Evolutionary conservation across 2,888 invertebrate species (phyloP), one percentile per base, ranked within the genome.

Genomic region (Cecidostiba fungosa): DNA sequence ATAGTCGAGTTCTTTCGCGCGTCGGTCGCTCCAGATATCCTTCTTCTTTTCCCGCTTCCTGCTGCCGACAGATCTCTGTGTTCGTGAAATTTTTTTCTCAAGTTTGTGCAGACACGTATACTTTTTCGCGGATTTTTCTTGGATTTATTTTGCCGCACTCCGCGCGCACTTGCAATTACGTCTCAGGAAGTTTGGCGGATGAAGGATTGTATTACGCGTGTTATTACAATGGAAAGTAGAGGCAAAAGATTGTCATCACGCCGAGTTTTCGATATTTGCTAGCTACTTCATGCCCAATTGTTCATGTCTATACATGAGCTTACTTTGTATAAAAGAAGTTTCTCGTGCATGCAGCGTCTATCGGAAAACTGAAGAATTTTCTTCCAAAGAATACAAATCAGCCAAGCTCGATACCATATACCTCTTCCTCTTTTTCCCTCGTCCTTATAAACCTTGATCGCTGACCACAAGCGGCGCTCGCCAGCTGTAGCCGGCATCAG

Each of bases 401-500:
- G 29, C 29, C 66, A 32, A 29, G 26, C 29, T 26, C 66, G 66
- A 32, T 10, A 29, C 72, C n/a, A n/a, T 1, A 36, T 32, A 19
- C 26, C 32, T 72, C 72, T 39, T 39, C 39, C 36, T 29, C 19
- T 43, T 70, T 43, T 72, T 72, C 23, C 43, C 43, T 43, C 72
- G 72, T n/a, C 39, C 72, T 43, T 43, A 4, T 39, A 16, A 23
- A 19, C 72, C 72, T 43, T 23, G 23, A 43, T 39, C 66, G 66
- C 77, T 79, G 78, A 78, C 83, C 78, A 47, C 83, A 73, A 78
- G 73, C 32, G 72, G n/a, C 82, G 66, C 47, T 66, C 36, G 54
- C 50, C 50, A 29, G 76, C 78, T 29, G 62, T 39, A 62, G 19
- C n/a, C 32, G 32, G 16, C 4, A 23, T 16, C 43, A 23, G 14